Conservation (phyloP, 2,888 invertebrate genomes). For the Arctia plantaginis region DNA sequence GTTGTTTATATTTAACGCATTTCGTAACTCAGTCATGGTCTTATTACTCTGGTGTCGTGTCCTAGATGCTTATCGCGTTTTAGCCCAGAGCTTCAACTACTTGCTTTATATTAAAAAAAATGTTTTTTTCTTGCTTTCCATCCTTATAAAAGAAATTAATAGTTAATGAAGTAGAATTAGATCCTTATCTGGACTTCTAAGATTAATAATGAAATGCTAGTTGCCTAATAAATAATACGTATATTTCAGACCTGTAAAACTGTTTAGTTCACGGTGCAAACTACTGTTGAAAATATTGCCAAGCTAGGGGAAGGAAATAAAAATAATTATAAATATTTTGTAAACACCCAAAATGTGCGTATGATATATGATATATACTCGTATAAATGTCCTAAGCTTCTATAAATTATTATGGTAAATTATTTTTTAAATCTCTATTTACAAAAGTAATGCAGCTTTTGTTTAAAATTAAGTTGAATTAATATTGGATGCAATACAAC, state of each 20-base stretch:
- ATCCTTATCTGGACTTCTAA: no score
- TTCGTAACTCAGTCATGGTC: slow-evolving; percentile 50
- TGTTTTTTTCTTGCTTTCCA: not conserved
- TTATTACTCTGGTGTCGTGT: slow-evolving; percentile 33
- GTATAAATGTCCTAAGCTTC: no score
- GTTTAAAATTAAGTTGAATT: not conserved
- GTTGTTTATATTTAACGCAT: slow-evolving; percentile 47
- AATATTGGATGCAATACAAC: slow-evolving; percentile 4
- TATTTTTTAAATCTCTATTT: no score
- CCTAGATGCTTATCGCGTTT: slow-evolving; percentile 36
- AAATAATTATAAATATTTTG: not conserved
- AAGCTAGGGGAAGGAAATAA: no score
- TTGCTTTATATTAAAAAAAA: not conserved
- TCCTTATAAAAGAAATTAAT: not conserved
- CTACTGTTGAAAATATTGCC: not conserved
- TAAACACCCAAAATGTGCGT: not conserved
- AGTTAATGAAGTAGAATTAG: not conserved
- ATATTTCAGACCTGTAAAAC: not conserved
- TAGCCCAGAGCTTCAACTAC: slow-evolving; percentile 26
- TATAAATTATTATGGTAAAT: no score
- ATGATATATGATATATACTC: no score
- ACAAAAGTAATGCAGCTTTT: no score
- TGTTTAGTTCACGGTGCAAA: not conserved
- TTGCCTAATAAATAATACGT: no score
- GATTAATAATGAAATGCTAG: no score